Conservation (phyloP, 2,888 invertebrate genomes). For the Bruchidius siliquastri region DNA sequence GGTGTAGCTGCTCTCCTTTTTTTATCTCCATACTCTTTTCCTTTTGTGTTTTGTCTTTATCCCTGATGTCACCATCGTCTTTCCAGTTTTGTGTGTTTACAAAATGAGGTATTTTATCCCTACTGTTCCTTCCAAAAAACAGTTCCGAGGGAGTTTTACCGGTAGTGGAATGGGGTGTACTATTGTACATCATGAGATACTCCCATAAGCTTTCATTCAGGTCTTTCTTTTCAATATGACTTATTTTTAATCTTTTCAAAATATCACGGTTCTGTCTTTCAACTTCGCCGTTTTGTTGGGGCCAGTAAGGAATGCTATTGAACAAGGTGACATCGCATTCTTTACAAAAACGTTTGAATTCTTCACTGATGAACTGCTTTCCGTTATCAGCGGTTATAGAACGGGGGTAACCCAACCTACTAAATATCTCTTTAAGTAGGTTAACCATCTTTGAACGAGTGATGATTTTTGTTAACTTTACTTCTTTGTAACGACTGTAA, state of each 20-base stretch:
- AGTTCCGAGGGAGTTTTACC: constrained; percentile 26
- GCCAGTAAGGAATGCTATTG: constrained; percentile 19
- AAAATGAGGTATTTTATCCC: constrained; percentile 28
- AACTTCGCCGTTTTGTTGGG: constrained; percentile 19
- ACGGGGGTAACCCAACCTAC: constrained; percentile 16
- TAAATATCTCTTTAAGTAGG: constrained; percentile 22
- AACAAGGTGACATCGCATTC: constrained; percentile 18
- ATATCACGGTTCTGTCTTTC: constrained; percentile 19
- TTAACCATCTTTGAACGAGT: constrained; percentile 7
- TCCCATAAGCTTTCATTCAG: no score
- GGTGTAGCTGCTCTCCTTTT: neutral
- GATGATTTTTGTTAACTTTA: constrained; percentile 20
- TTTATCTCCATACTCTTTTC: constrained; percentile 10
- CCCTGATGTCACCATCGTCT: constrained; percentile 6
- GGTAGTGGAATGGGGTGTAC: constrained; percentile 28
- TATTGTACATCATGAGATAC: constrained; percentile 21
- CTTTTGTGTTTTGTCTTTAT: constrained; percentile 10
- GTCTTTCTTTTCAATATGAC: constrained; percentile 11
- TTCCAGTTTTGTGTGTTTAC: neutral
- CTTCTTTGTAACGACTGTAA: constrained; percentile 29
- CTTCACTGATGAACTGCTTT: constrained; percentile 17
- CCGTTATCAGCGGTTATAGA: constrained; percentile 25
- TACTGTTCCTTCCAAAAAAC: constrained; percentile 19
- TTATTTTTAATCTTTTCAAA: constrained; percentile 15
- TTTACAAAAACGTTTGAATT: constrained; percentile 21